Evolutionary conservation across 2,797 vertebrate genomes (phyloP).

Genomic region (Psittacula derbiana): DNA sequence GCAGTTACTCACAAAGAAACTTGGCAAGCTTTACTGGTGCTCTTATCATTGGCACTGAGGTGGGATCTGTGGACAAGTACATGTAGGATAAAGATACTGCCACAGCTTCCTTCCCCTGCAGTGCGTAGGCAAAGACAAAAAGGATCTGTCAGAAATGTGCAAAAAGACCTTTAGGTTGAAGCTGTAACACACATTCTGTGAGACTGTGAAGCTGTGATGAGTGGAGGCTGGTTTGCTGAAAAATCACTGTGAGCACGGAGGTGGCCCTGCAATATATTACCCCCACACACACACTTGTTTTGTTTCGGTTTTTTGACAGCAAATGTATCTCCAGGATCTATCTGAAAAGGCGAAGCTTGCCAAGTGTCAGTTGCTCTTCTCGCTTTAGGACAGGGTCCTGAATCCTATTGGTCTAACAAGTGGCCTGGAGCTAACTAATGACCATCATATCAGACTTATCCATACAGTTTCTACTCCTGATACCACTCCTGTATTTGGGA

Average conservation of each 20-base stretch:
- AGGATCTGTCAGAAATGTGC: neutral
- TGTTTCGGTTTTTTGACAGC: neutral
- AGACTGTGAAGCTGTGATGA: neutral
- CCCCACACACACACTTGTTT: neutral
- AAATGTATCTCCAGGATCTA: neutral
- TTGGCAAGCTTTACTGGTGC: neutral
- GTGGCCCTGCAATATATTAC: neutral
- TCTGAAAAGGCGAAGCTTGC: neutral
- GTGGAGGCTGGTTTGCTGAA: neutral
- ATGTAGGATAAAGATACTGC: neutral
- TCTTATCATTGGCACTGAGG: neutral
- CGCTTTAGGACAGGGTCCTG: neutral
- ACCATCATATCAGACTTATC: neutral
- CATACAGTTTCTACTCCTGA: neutral
- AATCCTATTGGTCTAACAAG: neutral
- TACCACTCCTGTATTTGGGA: neutral
- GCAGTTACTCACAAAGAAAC: conserved; percentile 16
- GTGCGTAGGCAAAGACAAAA: neutral
- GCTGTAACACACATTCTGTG: neutral
- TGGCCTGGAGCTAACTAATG: neutral
- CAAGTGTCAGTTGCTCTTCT: neutral
- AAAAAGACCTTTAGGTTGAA: neutral
- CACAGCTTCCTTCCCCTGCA: neutral
- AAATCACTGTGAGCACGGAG: neutral
- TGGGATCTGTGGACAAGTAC: neutral